Percentiles rank a stretch among this genome's conserved stretches.
Evolutionary conservation across 1,140 invertebrate species (phyloP).

Genomic region (Lepidurus apus): DNA sequence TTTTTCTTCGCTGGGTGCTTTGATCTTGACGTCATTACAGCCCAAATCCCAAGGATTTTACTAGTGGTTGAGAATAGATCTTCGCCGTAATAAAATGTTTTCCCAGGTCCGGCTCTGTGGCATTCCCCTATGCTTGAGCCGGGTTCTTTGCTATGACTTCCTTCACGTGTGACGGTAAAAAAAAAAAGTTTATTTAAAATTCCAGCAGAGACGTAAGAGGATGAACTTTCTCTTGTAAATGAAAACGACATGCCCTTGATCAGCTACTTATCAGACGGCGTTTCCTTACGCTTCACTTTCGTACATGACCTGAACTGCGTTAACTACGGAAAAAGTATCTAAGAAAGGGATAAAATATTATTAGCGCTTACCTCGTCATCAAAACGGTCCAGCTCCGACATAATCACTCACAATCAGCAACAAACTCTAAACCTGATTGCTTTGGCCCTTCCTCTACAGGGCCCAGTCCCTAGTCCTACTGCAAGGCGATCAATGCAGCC

Average conservation of each 20-base stretch:
- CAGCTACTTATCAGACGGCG: too few relatives aligned
- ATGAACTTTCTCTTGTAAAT: too few relatives aligned
- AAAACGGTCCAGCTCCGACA: conserved; percentile 4
- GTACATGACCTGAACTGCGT: too few relatives aligned
- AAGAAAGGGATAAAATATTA: not conserved
- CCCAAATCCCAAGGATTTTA: conserved; percentile 1
- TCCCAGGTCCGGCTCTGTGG: not conserved
- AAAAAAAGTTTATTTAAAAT: too few relatives aligned
- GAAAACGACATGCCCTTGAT: too few relatives aligned
- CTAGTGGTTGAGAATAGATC: not conserved
- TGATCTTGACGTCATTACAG: not conserved
- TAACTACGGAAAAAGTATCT: not conserved
- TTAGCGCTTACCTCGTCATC: conserved; percentile 7
- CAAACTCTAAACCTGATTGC: conserved; percentile 14
- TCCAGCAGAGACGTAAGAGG: too few relatives aligned
- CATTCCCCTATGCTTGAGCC: not conserved
- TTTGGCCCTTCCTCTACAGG: conserved; percentile 3
- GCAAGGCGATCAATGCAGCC: conserved; percentile 16
- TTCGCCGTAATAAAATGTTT: not conserved
- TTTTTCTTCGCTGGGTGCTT: not conserved
- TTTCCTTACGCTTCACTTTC: too few relatives aligned
- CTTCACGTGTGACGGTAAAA: not conserved
- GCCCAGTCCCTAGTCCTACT: conserved; percentile 20
- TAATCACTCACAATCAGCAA: conserved; percentile 10
- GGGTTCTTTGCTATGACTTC: not conserved